Evolutionary conservation across 1,140 invertebrate species (phyloP).

Genomic region (Cyclina sinensis): DNA sequence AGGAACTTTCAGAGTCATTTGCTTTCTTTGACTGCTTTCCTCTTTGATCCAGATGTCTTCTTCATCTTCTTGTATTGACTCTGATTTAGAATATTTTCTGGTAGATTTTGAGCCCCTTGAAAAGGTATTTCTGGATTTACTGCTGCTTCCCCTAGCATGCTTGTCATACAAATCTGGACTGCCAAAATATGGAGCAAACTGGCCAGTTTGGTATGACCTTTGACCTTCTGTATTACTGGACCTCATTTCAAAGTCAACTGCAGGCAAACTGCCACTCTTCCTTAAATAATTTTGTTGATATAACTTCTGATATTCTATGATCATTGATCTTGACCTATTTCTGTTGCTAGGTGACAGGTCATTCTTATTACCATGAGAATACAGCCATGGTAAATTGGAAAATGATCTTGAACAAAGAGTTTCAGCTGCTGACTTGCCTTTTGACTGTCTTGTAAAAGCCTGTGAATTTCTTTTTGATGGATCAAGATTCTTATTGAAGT

Average conservation of each 20-base stretch:
- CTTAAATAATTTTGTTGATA: background rate
- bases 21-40: background rate
- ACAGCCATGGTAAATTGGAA: background rate
- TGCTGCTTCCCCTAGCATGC: background rate
- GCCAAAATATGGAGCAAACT: background rate
- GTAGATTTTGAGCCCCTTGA: slow-evolving; percentile 13
- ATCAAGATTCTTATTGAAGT: background rate
- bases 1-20: background rate
- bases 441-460: too few relatives aligned
- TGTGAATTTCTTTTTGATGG: too few relatives aligned
- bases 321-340: background rate
- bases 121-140: background rate
- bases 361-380: background rate
- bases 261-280: slow-evolving; percentile 19
- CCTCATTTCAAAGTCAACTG: background rate
- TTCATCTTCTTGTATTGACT: background rate
- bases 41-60: background rate
- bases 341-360: background rate
- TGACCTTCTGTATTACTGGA: background rate
- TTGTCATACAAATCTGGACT: background rate
- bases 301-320: slow-evolving; percentile 7
- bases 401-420: background rate
- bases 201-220: background rate
- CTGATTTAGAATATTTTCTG: background rate
- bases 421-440: background rate